These are phyloP conservation scores for Syngnathus rostellatus DNA, from an alignment of 2,797 vertebrate genomes.

Conservation along the genomic window DNA sequence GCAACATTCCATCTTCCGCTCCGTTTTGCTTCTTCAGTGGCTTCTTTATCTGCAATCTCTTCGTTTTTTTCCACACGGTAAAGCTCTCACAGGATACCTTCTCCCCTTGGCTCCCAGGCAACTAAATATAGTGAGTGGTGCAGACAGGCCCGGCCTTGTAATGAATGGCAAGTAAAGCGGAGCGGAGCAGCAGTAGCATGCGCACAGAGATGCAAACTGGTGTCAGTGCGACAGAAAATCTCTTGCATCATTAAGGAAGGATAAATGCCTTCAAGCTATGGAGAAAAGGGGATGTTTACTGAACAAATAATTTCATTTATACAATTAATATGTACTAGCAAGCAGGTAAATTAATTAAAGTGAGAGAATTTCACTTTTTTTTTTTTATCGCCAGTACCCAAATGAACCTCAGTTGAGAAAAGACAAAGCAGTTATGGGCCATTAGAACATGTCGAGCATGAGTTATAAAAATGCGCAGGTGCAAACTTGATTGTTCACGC, in stretches of 20 bases:
- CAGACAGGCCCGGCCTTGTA: conserved; percentile 58
- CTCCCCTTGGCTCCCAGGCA: conserved; percentile 45
- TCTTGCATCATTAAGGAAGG: neutral
- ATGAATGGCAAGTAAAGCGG: conserved; percentile 53
- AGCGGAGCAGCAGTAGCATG: neutral
- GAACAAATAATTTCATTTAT: neutral
- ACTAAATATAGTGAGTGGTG: conserved; percentile 70
- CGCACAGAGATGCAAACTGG: neutral
- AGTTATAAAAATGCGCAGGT: neutral
- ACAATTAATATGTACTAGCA: neutral
- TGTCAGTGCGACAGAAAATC: neutral
- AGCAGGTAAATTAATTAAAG: neutral
- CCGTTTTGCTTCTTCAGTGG: conserved; percentile 1
- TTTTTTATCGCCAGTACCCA: too few species aligned
- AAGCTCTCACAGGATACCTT: conserved; percentile 63
- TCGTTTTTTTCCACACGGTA: conserved; percentile 44
- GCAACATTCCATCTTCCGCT: conserved; percentile 3
- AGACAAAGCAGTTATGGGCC: neutral
- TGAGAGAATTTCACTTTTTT: too few species aligned
- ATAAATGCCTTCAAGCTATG: neutral
- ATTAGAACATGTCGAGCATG: neutral
- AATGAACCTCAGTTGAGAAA: neutral
- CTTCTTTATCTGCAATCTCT: conserved; percentile 23
- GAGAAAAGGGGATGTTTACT: neutral
- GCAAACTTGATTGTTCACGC: neutral